Conservation (phyloP, 2,113 vertebrate species). For the Otus sunia region DNA sequence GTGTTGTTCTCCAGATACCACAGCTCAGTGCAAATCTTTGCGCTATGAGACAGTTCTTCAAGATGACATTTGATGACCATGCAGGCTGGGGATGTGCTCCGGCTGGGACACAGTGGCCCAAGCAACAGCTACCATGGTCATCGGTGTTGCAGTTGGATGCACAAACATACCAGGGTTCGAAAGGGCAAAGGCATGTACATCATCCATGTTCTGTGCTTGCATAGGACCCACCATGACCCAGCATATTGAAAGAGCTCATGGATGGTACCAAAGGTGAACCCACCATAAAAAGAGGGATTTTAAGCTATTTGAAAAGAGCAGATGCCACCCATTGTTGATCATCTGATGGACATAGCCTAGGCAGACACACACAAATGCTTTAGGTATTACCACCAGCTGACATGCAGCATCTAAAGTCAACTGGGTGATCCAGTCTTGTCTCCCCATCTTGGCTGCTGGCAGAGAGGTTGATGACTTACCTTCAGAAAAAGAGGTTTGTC, state of each 20-base stretch:
- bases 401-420: neutral
- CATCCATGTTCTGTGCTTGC: neutral
- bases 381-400: neutral
- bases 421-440: neutral
- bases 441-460: neutral
- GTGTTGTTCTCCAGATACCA: neutral
- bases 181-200: neutral
- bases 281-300: neutral
- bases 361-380: neutral
- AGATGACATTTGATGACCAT: neutral
- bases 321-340: neutral
- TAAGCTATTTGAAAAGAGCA: neutral
- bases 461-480: neutral
- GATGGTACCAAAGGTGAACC: neutral
- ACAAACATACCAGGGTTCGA: fast-evolving
- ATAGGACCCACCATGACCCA: neutral
- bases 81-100: neutral
- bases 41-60: neutral
- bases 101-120: fast-evolving
- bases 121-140: neutral
- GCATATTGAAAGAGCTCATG: neutral
- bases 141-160: fast-evolving
- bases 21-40: neutral
- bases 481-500: neutral
- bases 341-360: neutral